Evolutionary conservation across 2,888 invertebrate genomes (phyloP), one percentile per base, ranked within the genome.

Genomic region (Luperina nickerlii): DNA sequence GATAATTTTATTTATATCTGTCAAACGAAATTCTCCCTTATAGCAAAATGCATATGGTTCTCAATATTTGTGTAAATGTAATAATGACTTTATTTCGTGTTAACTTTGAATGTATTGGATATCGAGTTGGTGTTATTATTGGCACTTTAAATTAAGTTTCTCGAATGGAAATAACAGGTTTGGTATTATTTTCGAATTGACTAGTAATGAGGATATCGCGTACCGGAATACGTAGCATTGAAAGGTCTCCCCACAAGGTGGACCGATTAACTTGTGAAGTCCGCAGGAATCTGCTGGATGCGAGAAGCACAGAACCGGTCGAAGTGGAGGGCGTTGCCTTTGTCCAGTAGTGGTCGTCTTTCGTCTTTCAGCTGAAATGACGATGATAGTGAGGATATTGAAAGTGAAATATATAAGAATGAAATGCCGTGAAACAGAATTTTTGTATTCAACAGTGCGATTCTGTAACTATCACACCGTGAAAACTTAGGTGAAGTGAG

Each of bases 51-150:
- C 0, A 7, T 74, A 87, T 62, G 45, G 72, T 69, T 70, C n/a
- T 32, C 0, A 11, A 38, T 20, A 2, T 11, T 32, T n/a, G 7
- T 48, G 2, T 13, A 24, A 60, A 66, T 69, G 9, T 82, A 13
- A 74, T 94, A 93, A 94, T 93, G 94, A 91, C 94, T 92, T 84
- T 90, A 93, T 94, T 92, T 82, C 94, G 92, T 94, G 94, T 86
- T 81, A 85, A 85, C 80, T 84, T 83, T 81, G 72, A 84, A 82
- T 78, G 62, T 80, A 89, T 82, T 85, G 79, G 72, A 62, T 76
- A 89, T 90, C 68, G 73, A 81, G 27, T 84, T 82, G 8, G n/a
- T 73, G 42, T 79, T 75, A 82, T 83, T 85, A 85, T 72, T 76
- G 60, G 11, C 70, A 79, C 81, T 89, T 87, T 72, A 78, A 79